A percentile compares a stretch with the other conserved stretches of the same genome.
These are phyloP conservation scores for Stenodema calcarata DNA, from an alignment of 2,888 invertebrate genomes.

Conservation along the genomic window DNA sequence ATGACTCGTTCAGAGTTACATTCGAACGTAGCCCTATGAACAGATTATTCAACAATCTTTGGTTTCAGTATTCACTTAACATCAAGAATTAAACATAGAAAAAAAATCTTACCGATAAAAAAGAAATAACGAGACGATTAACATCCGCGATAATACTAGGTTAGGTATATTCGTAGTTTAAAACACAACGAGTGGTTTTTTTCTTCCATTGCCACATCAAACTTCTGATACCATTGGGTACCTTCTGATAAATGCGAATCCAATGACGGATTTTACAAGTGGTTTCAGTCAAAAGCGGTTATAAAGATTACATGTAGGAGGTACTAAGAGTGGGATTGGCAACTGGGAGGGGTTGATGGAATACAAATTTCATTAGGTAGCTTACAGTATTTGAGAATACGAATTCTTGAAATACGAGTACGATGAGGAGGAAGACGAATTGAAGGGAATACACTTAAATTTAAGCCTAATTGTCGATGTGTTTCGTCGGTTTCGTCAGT, in stretches of 20 bases:
- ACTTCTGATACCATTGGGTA: background rate
- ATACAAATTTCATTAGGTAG: background rate
- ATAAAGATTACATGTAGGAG: too few relatives aligned
- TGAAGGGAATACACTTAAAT: too few relatives aligned
- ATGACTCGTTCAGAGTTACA: background rate
- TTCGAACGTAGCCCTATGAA: background rate
- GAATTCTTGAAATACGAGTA: too few relatives aligned
- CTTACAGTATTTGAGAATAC: too few relatives aligned
- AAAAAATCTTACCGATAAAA: background rate
- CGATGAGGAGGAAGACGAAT: too few relatives aligned
- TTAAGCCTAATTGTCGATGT: too few relatives aligned
- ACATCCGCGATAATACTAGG: background rate
- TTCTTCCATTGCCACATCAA: background rate
- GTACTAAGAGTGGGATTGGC: too few relatives aligned
- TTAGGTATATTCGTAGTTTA: background rate
- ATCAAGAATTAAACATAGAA: background rate
- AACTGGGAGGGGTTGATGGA: too few relatives aligned
- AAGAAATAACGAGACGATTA: background rate
- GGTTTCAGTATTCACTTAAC: constrained; percentile 43
- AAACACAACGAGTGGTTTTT: background rate
- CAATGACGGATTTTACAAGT: background rate
- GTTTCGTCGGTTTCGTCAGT: too few relatives aligned
- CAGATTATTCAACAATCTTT: constrained; percentile 33
- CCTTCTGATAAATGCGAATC: background rate
- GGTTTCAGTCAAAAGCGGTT: background rate